Percentiles rank a stretch among this genome's conserved stretches.
Evolutionary conservation across 2,888 invertebrate species (phyloP).

Genomic region (Aphodius granarius): DNA sequence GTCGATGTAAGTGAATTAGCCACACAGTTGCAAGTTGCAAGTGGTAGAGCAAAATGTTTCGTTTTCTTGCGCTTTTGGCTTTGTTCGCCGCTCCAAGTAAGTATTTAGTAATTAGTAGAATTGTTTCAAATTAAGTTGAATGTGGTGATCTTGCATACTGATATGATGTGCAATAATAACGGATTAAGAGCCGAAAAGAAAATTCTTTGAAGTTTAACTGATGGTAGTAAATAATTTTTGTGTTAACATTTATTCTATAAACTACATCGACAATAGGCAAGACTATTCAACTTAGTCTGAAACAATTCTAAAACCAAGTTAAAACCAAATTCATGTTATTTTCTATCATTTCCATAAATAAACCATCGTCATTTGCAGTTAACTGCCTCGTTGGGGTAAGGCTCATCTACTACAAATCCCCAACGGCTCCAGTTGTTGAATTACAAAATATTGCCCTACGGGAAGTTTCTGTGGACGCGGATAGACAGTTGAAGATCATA

Average conservation of each 20-base stretch:
- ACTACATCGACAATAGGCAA: no score
- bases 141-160: no score
- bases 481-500: conserved; percentile 4
- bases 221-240: no score
- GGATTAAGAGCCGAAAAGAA: no score
- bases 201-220: no score
- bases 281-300: no score
- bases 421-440: not conserved
- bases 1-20: not conserved
- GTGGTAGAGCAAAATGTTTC: not conserved
- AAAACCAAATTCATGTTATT: not conserved
- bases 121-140: no score
- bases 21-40: no score
- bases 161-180: no score
- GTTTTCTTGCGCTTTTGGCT: not conserved
- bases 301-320: no score
- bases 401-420: not conserved
- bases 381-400: not conserved
- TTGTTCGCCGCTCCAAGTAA: not conserved
- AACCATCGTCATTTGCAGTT: not conserved
- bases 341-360: not conserved
- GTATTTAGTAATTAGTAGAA: no score
- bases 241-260: no score
- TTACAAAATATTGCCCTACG: not conserved
- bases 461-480: not conserved